phyloP scores from a whole-genome alignment of 1,140 invertebrate species.

The Solen grandis region DNA sequence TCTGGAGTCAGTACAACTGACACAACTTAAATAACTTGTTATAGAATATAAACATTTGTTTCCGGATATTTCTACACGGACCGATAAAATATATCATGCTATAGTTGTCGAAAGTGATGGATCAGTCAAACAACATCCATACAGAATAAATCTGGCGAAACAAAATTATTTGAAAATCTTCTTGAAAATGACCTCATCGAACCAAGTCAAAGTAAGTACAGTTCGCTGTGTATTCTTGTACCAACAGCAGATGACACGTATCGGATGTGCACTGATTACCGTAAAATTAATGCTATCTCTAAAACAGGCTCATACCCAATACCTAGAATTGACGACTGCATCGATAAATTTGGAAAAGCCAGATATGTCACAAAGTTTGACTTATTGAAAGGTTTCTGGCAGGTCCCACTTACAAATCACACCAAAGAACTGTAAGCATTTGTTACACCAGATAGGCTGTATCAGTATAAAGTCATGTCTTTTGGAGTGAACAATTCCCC shows the following conservation, averaged over 20 bases:
- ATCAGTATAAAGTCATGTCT: slow-evolving; percentile 78
- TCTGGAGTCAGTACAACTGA: slow-evolving; percentile 2
- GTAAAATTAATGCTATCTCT: slow-evolving; percentile 49
- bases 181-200: slow-evolving; percentile 58
- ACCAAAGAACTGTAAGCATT: slow-evolving; percentile 38
- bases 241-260: slow-evolving; percentile 53
- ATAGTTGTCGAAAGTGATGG: slow-evolving; percentile 24
- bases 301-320: slow-evolving; percentile 47
- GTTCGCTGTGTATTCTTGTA: slow-evolving; percentile 53
- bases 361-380: slow-evolving; percentile 54
- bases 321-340: slow-evolving; percentile 44
- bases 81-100: slow-evolving; percentile 40
- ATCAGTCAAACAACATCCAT: slow-evolving; percentile 53
- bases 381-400: slow-evolving; percentile 49
- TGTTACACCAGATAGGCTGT: slow-evolving; percentile 66
- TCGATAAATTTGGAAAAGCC: slow-evolving; percentile 41
- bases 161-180: slow-evolving; percentile 74
- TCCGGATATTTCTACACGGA: slow-evolving; percentile 31
- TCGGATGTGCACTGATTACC: slow-evolving; percentile 47
- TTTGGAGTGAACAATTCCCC: slow-evolving; percentile 81
- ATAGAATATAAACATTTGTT: slow-evolving; percentile 14
- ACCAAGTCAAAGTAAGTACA: slow-evolving; percentile 47
- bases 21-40: background rate
- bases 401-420: slow-evolving; percentile 36
- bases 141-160: slow-evolving; percentile 69